These are phyloP conservation scores for Drosophila mayaguana DNA, from an alignment of 2,888 invertebrate species.

Conservation along the genomic window DNA sequence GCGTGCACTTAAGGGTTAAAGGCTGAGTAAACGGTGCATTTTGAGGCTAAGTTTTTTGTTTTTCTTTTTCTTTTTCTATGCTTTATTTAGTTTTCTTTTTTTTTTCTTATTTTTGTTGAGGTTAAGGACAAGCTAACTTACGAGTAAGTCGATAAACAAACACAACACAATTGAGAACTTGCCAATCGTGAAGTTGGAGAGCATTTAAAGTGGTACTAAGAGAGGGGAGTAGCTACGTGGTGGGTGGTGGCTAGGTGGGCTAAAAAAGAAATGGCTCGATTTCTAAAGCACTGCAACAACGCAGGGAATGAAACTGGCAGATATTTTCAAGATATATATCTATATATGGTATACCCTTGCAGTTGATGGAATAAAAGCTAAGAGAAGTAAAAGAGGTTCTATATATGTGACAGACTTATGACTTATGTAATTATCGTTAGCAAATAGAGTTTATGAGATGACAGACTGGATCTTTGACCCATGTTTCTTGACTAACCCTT, in stretches of 20 bases:
- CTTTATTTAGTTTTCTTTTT: no score
- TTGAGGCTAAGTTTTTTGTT: not conserved
- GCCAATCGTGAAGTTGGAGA: slow-evolving; percentile 68
- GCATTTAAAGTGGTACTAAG: slow-evolving; percentile 64
- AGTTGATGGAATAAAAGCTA: not conserved
- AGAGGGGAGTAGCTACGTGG: slow-evolving; percentile 51
- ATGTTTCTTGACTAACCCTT: no score
- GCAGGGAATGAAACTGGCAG: slow-evolving; percentile 37
- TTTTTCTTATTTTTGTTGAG: not conserved
- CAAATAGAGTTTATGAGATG: no score
- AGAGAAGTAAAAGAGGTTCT: no score
- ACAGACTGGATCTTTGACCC: no score
- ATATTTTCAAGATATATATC: not conserved
- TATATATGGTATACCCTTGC: not conserved
- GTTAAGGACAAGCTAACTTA: slow-evolving; percentile 37
- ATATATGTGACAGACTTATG: no score
- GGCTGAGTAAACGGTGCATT: slow-evolving; percentile 19
- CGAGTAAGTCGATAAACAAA: slow-evolving; percentile 42
- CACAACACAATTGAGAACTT: slow-evolving; percentile 76
- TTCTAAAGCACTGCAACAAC: slow-evolving; percentile 34
- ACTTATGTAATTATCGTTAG: no score
- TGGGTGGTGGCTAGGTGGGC: slow-evolving; percentile 60
- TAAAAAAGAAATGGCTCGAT: slow-evolving; percentile 68
- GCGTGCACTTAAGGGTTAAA: slow-evolving; percentile 45
- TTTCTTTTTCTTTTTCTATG: slow-evolving; percentile 1